A percentile compares a stretch with the other conserved stretches of the same genome.
These are phyloP conservation scores for Desmodus rotundus DNA, from an alignment of 2,113 vertebrate species.

Conservation along the genomic window DNA sequence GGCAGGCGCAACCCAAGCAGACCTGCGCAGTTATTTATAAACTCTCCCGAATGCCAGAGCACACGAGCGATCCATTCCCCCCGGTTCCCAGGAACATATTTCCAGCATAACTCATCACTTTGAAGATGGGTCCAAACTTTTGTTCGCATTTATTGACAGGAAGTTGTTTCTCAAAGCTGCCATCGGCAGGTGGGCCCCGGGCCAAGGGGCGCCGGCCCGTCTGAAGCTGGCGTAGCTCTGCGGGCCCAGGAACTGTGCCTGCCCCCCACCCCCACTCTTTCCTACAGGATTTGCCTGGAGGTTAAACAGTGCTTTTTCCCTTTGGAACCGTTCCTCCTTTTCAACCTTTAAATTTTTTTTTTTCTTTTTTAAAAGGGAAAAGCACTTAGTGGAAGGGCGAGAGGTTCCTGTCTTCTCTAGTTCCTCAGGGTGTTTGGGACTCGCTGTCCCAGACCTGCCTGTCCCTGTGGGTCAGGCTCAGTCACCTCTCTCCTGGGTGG, in stretches of 20 bases:
- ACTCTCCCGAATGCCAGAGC: constrained; percentile 53
- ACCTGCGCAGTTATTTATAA: constrained; percentile 73
- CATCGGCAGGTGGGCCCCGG: constrained; percentile 27
- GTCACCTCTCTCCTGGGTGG: accelerated
- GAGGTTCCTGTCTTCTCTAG: background rate
- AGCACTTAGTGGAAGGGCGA: background rate
- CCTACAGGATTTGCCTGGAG: background rate
- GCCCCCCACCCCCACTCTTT: background rate
- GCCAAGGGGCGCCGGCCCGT: constrained; percentile 63
- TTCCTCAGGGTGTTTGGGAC: background rate
- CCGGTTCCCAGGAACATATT: constrained; percentile 78
- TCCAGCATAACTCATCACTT: constrained; percentile 81
- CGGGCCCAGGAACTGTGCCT: accelerated
- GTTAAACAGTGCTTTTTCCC: background rate
- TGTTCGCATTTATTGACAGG: constrained; percentile 85
- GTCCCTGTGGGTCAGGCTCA: accelerated
- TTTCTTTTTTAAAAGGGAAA: background rate
- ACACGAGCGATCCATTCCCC: constrained; percentile 54
- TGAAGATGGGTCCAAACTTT: constrained; percentile 84
- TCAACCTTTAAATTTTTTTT: background rate
- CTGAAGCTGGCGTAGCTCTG: background rate
- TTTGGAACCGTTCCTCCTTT: background rate
- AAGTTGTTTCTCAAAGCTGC: constrained; percentile 80
- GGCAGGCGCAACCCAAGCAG: background rate
- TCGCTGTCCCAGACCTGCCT: accelerated